phyloP scores from a whole-genome alignment of 2,888 invertebrate genomes.

The Ennomos quercinarius region DNA sequence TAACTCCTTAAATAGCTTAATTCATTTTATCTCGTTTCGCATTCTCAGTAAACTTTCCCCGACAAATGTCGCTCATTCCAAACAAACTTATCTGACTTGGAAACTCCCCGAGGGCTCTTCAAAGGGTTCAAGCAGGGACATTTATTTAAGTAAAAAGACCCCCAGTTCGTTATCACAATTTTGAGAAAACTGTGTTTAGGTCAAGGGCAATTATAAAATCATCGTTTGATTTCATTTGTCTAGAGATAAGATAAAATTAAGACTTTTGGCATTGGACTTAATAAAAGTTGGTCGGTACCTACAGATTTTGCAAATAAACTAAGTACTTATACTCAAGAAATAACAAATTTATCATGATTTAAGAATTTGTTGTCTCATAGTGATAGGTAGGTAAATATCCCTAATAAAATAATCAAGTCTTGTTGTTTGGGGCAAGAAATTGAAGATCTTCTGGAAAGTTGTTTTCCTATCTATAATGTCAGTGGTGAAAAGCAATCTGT shows the following conservation, averaged over 20 bases:
- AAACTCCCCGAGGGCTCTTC: constrained; percentile 45
- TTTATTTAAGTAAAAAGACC: constrained; percentile 50
- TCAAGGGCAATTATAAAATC: constrained; percentile 34
- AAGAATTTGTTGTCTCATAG: no score
- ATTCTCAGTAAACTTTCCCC: constrained; percentile 41
- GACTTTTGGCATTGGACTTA: background rate
- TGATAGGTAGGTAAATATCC: no score
- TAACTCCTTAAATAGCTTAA: constrained; percentile 37
- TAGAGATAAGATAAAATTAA: constrained; percentile 27
- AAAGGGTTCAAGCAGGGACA: constrained; percentile 51
- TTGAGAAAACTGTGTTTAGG: constrained; percentile 43
- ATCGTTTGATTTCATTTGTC: constrained; percentile 25
- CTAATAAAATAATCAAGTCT: no score
- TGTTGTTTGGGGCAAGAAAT: no score
- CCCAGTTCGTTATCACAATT: constrained; percentile 52
- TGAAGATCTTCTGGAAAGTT: no score
- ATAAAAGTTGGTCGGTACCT: no score
- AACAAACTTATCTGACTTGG: constrained; percentile 59
- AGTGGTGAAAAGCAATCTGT: no score
- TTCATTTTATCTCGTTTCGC: constrained; percentile 47
- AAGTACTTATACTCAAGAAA: no score
- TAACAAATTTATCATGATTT: no score
- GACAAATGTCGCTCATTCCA: constrained; percentile 55
- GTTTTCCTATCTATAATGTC: no score
- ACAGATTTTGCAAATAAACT: no score